A percentile compares a stretch with the other conserved stretches of the same genome.
Conservation (phyloP, 2,113 vertebrate genomes). For the Ceyx melanurus region DNA sequence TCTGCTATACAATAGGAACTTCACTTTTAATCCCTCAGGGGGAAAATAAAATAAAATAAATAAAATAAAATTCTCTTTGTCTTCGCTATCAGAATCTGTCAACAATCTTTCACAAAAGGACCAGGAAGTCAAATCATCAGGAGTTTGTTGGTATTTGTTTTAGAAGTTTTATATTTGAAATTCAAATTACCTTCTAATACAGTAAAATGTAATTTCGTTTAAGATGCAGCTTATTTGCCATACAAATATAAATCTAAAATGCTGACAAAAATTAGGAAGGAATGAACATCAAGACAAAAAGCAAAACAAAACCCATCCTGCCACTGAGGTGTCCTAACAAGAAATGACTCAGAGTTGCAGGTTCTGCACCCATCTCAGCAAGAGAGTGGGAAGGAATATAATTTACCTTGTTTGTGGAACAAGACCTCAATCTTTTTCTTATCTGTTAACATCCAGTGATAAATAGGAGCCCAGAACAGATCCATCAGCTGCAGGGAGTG, state of each 20-base stretch:
- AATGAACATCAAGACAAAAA: background rate
- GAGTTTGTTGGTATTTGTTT: background rate
- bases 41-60: background rate
- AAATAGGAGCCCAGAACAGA: background rate
- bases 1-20: background rate
- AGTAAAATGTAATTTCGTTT: background rate
- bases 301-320: background rate
- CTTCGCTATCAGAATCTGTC: background rate
- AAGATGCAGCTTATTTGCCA: background rate
- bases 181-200: background rate
- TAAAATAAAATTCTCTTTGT: background rate
- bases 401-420: background rate
- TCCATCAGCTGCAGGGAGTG: conserved; percentile 19
- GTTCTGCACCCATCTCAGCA: background rate
- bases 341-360: background rate
- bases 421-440: background rate
- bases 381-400: background rate
- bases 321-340: background rate
- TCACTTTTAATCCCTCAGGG: background rate
- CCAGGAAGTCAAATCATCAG: background rate
- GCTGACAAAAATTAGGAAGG: background rate
- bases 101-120: background rate
- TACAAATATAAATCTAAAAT: background rate
- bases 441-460: background rate
- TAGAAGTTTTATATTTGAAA: background rate